Base-by-base conservation (phyloP, 2,797 vertebrate genomes). In the Coregonus sp. region DNA sequence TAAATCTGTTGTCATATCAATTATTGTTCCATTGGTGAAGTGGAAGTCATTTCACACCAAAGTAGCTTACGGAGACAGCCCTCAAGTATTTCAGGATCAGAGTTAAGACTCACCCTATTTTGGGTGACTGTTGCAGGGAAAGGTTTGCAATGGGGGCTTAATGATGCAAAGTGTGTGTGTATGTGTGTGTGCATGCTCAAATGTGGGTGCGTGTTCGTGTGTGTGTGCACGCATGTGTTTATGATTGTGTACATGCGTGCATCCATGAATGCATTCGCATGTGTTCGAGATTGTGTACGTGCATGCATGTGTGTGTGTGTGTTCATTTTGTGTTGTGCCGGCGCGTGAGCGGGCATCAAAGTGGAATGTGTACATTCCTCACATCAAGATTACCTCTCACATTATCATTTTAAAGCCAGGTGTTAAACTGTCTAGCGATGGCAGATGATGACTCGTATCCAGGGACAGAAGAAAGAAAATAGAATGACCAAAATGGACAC, bases 291-390 rank as follows among this genome's bases (percentile, higher is more conserved):
- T 12, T 9, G 69, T 11, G 69, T 47, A 6, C 76, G 65, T 9
- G 47, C 98, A 97, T 1, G 98, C 98, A 14, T 97, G 98, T 68
- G 67, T 82, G 78, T 75, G 85, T 98, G 98, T 0, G 98, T 99
- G 78, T 99, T 99, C 85, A 98, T 99, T 92, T 98, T 0, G 97
- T 99, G 86, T 76, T 37, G 12, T 3, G 72, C 31, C 29, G 78
- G 76, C 77, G 80, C 66, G 54, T 63, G 73, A 70, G 70, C 1
- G 37, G 75, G 81, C 74, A 72, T 82, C 68, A 81, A 77, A 83
- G 82, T 82, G 72, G 74, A 86, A 83, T 82, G 76, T 33, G n/a
- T 35, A 71, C 15, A 73, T 63, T 80, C 78, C 31, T 79, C 74
- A 66, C 79, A 67, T 81, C 75, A 75, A 82, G 79, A 84, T 82